Conservation (phyloP, 2,888 invertebrate species). For the Aleiodes alternator region DNA sequence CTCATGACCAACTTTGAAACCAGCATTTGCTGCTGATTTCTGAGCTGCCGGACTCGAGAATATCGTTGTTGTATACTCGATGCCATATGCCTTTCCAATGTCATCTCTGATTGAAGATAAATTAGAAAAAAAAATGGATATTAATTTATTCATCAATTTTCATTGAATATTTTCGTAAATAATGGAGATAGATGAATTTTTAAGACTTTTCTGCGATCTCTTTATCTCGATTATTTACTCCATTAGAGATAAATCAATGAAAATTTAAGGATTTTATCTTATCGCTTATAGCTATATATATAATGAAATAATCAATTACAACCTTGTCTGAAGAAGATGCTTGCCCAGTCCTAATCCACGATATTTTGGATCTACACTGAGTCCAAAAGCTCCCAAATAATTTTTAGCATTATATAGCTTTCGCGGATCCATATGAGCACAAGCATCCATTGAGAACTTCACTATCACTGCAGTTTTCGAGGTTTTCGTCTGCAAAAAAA, state of each 20-base stretch:
- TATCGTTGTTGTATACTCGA: conserved; percentile 58
- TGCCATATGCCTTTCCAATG: conserved; percentile 56
- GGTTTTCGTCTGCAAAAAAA: no score
- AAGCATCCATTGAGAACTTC: no score
- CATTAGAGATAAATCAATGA: conserved; percentile 23
- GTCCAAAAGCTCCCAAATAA: conserved; percentile 33
- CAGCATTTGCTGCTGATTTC: conserved; percentile 59
- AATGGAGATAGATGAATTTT: no score
- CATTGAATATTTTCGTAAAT: no score
- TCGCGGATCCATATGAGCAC: background rate
- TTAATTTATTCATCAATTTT: no score
- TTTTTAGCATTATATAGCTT: conserved; percentile 13
- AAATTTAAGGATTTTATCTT: background rate
- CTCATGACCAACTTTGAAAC: conserved; percentile 55
- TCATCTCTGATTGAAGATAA: conserved; percentile 47
- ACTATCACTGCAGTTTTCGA: no score
- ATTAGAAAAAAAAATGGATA: conserved; percentile 48
- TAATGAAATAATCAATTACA: background rate
- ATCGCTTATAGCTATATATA: no score
- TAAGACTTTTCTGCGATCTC: no score
- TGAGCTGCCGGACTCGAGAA: conserved; percentile 62
- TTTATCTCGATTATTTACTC: no score
- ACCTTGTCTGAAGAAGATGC: no score
- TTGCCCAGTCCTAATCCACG: background rate
- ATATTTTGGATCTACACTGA: conserved; percentile 3